Base-by-base conservation (phyloP, 2,113 vertebrate genomes). In the Barbus barbus region DNA sequence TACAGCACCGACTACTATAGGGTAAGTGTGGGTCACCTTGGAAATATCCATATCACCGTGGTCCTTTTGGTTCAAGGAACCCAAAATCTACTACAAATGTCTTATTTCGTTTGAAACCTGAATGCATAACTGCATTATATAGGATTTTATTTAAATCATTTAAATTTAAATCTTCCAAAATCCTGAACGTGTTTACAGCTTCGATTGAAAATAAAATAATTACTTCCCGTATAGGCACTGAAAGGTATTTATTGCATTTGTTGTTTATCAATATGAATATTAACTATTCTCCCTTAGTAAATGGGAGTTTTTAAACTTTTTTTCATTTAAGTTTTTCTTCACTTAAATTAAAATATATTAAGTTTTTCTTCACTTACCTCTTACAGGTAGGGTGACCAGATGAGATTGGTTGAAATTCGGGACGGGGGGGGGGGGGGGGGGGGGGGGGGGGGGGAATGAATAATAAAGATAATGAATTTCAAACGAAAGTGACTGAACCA, bases 1-100 rank as follows among this genome's bases (percentile, higher is more conserved):
- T 99, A 99, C 95, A 99, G 98, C 93, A 98, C 98, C 0, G 98
- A 99, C 92, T 99, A 99, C 93, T 99, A 99, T 84, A 95, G 96
- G 95, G 98, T 99, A 91, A 96, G 97, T 94, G 51, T 46, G 83
- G 38, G 12, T 73, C n/a, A 24, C 36, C 12, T 44, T 16, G 38
- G 38, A 72, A 41, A 72, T 24, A 11, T 72, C 20, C 69, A 72
- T 14, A 44, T 44, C 1, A 3, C 69, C 3, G 12, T 44, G 38
- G 12, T 71, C 33, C 33, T 71, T 71, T 71, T 38, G 11, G 65
- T 38, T 18, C 36, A 28, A 18, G 16, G 28, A 67, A 67, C 16
- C 18, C 9, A 36, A 69, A 33, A 69, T 69, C 9, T 69, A 69
- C 18, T 36, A 36, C 4, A 69, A 36, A n/a, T 5, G 9, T 69